Base-by-base conservation (phyloP, 2,888 invertebrate genomes). In the Anagyrus pseudococci region DNA sequence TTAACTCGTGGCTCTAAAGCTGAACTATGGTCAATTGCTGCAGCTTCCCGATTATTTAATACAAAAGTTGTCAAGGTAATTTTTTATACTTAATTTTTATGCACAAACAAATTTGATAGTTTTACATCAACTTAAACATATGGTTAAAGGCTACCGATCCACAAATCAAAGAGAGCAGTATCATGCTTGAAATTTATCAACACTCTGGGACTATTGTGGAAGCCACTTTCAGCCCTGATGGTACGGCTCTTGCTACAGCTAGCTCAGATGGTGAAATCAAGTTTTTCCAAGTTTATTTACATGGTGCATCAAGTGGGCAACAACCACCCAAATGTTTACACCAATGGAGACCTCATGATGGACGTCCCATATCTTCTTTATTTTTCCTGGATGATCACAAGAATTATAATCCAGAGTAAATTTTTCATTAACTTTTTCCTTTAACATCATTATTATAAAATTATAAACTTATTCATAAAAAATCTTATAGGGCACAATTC, bases 341-440 rank as follows among this genome's bases (percentile, higher is more conserved):
- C 83, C 88, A 93, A 76, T 96, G 98, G 97, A 88, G 89, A 76
- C 97, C 98, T 1, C 97, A 98, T 78, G 90, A 87, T 46, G 95
- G 95, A 4, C 88, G 90, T 74, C 90, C 95, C 0, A 86, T 98
- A 62, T 92, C 92, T 37, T 92, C 90, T 23, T 85, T 98, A n/a
- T 92, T 94, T 82, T 98, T 98, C 82, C 85, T 98, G 4, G 98
- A 98, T 81, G 94, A 97, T 81, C 90, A 94, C 75, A 91, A 92
- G 73, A 89, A 90, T 74, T 90, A 88, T 65, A 86, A 86, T 65
- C 85, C 89, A 0, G 91, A 92, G 92, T 92, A 81, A 88, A 43
- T 43, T 15, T 6, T 44, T 4, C 2, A 20, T 44, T 15, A 1
- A 44, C 17, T 17, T n/a, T 17, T 17, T 44, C 13, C n/a, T 26